Evolutionary conservation across 2,888 invertebrate species (phyloP).

Genomic region (Andrena camellia): DNA sequence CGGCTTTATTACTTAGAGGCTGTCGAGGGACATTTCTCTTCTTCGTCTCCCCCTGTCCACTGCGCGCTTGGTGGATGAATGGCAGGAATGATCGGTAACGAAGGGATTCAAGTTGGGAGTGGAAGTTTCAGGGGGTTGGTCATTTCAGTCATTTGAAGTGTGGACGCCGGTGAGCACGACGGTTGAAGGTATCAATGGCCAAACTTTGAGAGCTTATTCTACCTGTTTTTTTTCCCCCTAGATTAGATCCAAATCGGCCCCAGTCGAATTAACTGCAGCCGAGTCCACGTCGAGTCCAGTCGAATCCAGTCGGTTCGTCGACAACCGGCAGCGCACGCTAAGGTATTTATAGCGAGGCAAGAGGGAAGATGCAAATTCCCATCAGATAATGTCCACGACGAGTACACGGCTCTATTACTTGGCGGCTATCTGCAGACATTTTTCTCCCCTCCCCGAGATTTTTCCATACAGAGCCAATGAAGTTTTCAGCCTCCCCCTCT

Average conservation of each 20-base stretch:
- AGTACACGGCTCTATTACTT: conserved; percentile 77
- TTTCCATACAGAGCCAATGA: conserved; percentile 41
- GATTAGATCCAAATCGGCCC: too few relatives aligned
- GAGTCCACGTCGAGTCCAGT: conserved; percentile 11
- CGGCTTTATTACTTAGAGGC: not conserved
- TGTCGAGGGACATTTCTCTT: not conserved
- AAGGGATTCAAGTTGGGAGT: too few relatives aligned
- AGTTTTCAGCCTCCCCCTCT: conserved; percentile 45
- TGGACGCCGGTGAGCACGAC: too few relatives aligned
- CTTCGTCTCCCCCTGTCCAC: too few relatives aligned
- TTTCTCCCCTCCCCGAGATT: conserved; percentile 55
- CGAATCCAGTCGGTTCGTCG: conserved; percentile 37
- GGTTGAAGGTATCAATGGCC: too few relatives aligned
- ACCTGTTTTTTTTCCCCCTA: too few relatives aligned
- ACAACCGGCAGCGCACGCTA: conserved; percentile 4
- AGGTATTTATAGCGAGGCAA: conserved; percentile 64
- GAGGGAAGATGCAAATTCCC: conserved; percentile 73
- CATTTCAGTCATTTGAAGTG: too few relatives aligned
- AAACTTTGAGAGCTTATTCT: too few relatives aligned
- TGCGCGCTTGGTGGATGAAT: too few relatives aligned
- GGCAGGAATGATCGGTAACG: too few relatives aligned
- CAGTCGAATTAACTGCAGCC: not conserved
- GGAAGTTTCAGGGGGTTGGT: too few relatives aligned
- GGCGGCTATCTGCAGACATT: conserved; percentile 63
- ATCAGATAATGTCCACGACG: conserved; percentile 75